A percentile compares a stretch with the other conserved stretches of the same genome.
Evolutionary conservation across 2,113 vertebrate genomes (phyloP).

Genomic region (Corythoichthys intestinalis): DNA sequence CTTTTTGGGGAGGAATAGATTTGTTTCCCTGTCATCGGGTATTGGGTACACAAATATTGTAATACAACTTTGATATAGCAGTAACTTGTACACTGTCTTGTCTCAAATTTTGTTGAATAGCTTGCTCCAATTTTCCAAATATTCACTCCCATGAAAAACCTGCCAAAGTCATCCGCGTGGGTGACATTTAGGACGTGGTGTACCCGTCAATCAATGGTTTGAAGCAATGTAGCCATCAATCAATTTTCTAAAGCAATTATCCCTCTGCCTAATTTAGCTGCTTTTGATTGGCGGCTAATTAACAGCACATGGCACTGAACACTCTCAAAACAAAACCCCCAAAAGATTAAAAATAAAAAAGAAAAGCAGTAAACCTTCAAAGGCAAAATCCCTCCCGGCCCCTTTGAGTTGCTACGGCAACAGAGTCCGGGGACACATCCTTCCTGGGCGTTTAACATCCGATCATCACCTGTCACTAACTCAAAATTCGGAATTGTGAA

Average conservation of each 20-base stretch:
- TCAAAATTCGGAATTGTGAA: neutral
- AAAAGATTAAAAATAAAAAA: neutral
- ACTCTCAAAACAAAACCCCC: neutral
- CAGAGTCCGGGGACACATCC: neutral
- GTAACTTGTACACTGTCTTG: neutral
- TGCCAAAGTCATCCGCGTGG: neutral
- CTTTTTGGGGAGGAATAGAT: too few relatives aligned
- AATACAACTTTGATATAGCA: neutral
- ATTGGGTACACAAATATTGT: neutral
- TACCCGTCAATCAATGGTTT: neutral
- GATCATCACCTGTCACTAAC: neutral
- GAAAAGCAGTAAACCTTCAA: neutral
- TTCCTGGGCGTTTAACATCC: neutral
- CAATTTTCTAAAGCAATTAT: neutral
- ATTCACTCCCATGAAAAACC: neutral
- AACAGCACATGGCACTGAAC: neutral
- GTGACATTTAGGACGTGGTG: neutral
- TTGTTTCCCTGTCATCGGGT: too few relatives aligned
- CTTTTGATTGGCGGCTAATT: conserved; percentile 1
- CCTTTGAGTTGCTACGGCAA: neutral
- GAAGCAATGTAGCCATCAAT: neutral
- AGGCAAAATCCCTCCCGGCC: neutral
- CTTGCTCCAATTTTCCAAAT: neutral
- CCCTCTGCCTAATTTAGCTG: neutral
- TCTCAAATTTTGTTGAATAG: neutral